phyloP scores from a whole-genome alignment of 2,797 vertebrate genomes.

The Rhadinocentrus ornatus region DNA sequence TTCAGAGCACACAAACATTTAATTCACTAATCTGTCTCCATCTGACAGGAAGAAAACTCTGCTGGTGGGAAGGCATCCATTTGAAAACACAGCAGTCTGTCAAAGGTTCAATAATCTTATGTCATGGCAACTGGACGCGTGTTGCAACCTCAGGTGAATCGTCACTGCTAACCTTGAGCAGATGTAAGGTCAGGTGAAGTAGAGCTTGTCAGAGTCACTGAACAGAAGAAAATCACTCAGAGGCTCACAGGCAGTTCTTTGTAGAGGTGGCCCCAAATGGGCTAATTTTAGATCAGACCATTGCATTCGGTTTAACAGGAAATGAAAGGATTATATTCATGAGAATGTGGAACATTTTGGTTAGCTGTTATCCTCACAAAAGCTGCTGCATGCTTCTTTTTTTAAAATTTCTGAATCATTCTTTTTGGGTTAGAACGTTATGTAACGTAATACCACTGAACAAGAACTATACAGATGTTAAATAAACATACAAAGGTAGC shows the following conservation, averaged over 20 bases:
- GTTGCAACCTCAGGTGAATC: not conserved
- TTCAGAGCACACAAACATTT: not conserved
- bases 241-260: conserved; percentile 6
- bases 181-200: conserved; percentile 10
- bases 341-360: not conserved
- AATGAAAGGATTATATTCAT: not conserved
- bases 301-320: conserved; percentile 17
- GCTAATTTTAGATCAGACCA: conserved; percentile 37
- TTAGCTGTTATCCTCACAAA: not conserved
- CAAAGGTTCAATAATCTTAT: conserved; percentile 22
- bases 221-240: not conserved
- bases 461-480: too few relatives aligned
- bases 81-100: too few relatives aligned
- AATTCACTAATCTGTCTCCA: not conserved
- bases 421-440: too few relatives aligned
- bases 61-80: conserved; percentile 2
- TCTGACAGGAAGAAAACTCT: conserved; percentile 3
- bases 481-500: too few relatives aligned
- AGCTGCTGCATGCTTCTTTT: too few relatives aligned
- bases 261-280: conserved; percentile 29
- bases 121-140: not conserved
- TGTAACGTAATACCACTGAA: too few relatives aligned
- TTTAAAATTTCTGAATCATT: too few relatives aligned
- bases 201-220: not conserved
- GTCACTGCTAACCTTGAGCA: conserved; percentile 15